These are phyloP conservation scores for Dysmachus trigonus DNA, from an alignment of 2,888 invertebrate genomes.

Conservation along the genomic window DNA sequence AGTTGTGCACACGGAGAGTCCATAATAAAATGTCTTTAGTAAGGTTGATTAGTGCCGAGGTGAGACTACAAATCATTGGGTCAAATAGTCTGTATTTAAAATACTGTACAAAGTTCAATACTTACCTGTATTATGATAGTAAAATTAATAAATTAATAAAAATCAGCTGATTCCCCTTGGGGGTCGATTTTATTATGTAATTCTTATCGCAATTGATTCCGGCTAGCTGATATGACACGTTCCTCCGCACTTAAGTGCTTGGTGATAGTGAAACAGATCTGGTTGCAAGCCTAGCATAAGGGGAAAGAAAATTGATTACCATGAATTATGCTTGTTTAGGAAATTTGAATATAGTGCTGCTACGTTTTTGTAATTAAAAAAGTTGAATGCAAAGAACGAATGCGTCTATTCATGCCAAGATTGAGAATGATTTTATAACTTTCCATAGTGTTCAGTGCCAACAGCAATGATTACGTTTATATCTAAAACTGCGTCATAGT, in stretches of 20 bases:
- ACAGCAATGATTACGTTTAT: not conserved
- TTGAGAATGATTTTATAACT: not conserved
- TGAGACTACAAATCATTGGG: slow-evolving; percentile 51
- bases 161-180: not conserved
- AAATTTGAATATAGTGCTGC: not conserved
- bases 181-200: slow-evolving; percentile 17
- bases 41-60: slow-evolving; percentile 60
- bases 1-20: slow-evolving; percentile 32
- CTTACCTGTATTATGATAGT: not conserved
- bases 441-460: not conserved
- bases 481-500: not conserved
- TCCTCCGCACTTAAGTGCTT: not conserved
- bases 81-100: not conserved
- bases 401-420: not conserved
- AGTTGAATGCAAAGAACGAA: not conserved
- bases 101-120: not conserved
- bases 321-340: not conserved
- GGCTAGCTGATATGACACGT: not conserved
- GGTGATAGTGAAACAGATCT: not conserved
- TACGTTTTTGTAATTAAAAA: not conserved
- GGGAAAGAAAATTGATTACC: not conserved
- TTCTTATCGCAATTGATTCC: not conserved
- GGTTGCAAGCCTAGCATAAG: not conserved
- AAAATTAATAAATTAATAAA: not conserved
- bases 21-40: slow-evolving; percentile 57